phyloP scores from a whole-genome alignment of 2,797 vertebrate species.

The Orestias chungarensis region DNA sequence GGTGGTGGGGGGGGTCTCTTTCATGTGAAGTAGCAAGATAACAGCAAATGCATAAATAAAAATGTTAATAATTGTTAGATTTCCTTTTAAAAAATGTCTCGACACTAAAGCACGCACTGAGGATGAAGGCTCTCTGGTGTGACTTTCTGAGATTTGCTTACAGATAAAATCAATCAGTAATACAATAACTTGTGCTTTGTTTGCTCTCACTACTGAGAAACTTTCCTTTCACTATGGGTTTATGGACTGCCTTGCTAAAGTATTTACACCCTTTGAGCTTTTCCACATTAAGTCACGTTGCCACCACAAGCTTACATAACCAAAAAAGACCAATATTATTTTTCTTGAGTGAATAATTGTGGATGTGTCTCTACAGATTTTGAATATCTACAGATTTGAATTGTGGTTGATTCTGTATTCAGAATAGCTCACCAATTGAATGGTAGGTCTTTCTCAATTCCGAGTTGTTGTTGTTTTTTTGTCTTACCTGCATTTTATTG shows the following conservation, averaged over 20 bases:
- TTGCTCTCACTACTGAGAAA: constrained; percentile 11
- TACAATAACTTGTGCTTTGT: not conserved
- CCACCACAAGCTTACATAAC: not conserved
- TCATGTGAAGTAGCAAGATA: not conserved
- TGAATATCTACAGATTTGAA: not conserved
- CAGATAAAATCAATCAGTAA: constrained; percentile 10
- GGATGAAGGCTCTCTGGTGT: not conserved
- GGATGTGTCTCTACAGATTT: not conserved
- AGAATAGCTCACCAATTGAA: no score
- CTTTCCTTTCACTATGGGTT: not conserved
- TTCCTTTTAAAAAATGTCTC: constrained; percentile 1
- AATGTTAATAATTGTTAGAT: constrained; percentile 6
- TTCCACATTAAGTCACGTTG: not conserved
- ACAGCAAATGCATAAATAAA: not conserved
- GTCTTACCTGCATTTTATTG: not conserved
- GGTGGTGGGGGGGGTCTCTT: no score
- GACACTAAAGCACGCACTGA: not conserved
- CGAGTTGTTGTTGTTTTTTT: no score
- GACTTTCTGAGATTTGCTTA: constrained; percentile 11
- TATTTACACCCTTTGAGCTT: not conserved
- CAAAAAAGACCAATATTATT: not conserved
- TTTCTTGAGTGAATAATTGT: not conserved
- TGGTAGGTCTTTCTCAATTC: not conserved
- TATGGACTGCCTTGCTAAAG: not conserved
- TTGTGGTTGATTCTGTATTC: not conserved